phyloP scores from a whole-genome alignment of 2,113 vertebrate species.

The Pungitius pungitius region DNA sequence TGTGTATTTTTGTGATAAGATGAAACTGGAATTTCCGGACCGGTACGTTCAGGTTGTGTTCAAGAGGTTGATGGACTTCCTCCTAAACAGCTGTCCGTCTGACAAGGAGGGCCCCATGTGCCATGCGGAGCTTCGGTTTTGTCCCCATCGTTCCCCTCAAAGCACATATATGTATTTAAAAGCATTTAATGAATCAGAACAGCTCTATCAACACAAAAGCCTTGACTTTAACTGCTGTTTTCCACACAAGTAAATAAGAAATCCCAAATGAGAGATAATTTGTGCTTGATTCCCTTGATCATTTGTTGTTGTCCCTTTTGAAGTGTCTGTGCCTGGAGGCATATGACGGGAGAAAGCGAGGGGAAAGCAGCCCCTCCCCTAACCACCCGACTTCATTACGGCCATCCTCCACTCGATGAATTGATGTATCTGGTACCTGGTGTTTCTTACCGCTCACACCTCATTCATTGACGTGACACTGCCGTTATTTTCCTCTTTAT shows the following conservation, averaged over 20 bases:
- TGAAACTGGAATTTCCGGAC: conserved; percentile 4
- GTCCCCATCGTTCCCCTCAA: conserved; percentile 7
- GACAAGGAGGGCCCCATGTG: conserved; percentile 22
- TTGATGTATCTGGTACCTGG: conserved; percentile 65
- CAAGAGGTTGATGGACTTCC: conserved; percentile 18
- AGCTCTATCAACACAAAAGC: conserved; percentile 42
- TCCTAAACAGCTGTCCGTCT: conserved; percentile 38
- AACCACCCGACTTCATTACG: conserved; percentile 76
- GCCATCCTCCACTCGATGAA: conserved; percentile 72
- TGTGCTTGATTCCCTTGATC: conserved; percentile 60
- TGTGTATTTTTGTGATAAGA: conserved; percentile 7
- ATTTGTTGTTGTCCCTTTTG: conserved; percentile 57
- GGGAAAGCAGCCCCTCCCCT: conserved; percentile 47
- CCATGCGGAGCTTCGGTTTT: conserved; percentile 25
- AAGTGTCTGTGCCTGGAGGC: conserved; percentile 30
- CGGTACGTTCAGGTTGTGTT: neutral
- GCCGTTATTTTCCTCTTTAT: conserved; percentile 30
- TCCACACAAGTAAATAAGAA: conserved; percentile 28
- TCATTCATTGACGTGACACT: conserved; percentile 62
- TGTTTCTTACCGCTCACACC: conserved; percentile 56
- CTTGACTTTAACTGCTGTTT: conserved; percentile 30
- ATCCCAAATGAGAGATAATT: conserved; percentile 51
- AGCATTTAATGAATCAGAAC: neutral
- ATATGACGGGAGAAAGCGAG: neutral
- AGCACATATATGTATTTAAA: conserved; percentile 32